Percentiles rank a stretch among this genome's conserved stretches.
Evolutionary conservation across 2,888 invertebrate genomes (phyloP).

Genomic region (Campoplex nolae): DNA sequence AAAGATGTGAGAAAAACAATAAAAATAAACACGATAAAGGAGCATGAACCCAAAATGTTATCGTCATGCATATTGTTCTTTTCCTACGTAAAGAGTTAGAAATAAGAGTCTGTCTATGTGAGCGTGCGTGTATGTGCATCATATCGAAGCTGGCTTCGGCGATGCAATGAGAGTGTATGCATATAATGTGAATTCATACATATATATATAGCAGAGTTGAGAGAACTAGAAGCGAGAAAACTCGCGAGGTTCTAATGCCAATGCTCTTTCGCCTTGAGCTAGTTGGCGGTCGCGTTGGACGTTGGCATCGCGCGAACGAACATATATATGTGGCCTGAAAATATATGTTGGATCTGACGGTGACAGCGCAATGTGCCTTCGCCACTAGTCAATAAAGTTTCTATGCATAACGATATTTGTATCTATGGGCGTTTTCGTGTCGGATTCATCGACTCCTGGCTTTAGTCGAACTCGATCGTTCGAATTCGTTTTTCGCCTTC

Average conservation of each 20-base stretch:
- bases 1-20: neutral
- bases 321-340: constrained; percentile 2
- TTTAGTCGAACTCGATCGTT: neutral
- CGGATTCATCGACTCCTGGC: neutral
- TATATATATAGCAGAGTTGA: constrained; percentile 55
- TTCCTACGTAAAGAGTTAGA: neutral
- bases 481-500: neutral
- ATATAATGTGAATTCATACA: constrained; percentile 52
- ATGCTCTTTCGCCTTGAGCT: constrained; percentile 80
- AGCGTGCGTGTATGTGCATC: neutral
- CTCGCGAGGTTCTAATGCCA: constrained; percentile 76
- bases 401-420: constrained; percentile 33
- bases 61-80: constrained; percentile 28
- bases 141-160: constrained; percentile 35
- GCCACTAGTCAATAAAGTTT: constrained; percentile 54
- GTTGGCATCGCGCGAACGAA: constrained; percentile 73
- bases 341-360: constrained; percentile 22
- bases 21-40: neutral
- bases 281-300: constrained; percentile 78
- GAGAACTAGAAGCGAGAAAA: constrained; percentile 72
- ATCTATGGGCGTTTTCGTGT: neutral
- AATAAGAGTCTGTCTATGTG: neutral
- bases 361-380: constrained; percentile 30
- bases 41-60: constrained; percentile 44
- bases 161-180: constrained; percentile 53